Percentiles rank a stretch among this genome's conserved stretches.
Conservation (phyloP, 1,140 invertebrate genomes). For the Zaprionus tsacasi region DNA sequence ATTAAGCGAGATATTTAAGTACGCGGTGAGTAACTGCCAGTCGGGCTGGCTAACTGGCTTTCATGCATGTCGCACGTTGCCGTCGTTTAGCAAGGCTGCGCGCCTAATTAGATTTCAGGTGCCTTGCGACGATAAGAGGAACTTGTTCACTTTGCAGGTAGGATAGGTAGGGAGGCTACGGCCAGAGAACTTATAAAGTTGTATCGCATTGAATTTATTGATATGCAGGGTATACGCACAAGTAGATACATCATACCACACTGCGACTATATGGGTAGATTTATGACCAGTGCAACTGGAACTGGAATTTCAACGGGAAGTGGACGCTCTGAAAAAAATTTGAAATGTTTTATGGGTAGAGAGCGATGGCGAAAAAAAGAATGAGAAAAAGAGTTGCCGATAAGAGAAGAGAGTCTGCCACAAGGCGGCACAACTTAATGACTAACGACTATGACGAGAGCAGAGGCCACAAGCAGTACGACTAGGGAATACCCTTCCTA, state of each 20-base stretch:
- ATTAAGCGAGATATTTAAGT: neutral
- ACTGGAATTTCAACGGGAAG: constrained; percentile 23
- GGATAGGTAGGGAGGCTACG: too few relatives aligned
- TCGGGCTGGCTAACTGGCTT: neutral
- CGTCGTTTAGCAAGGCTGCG: constrained; percentile 52
- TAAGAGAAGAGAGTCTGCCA: constrained; percentile 36
- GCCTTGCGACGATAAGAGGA: neutral
- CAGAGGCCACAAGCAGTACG: neutral
- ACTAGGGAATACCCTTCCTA: constrained; percentile 7
- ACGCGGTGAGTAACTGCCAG: neutral
- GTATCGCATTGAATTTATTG: constrained; percentile 13
- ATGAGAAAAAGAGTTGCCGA: constrained; percentile 13
- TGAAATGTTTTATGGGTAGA: constrained; percentile 50
- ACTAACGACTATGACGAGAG: constrained; percentile 32
- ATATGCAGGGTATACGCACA: constrained; percentile 6
- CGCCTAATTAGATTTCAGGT: constrained; percentile 48
- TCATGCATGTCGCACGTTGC: neutral
- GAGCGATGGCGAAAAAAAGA: constrained; percentile 22
- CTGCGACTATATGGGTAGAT: constrained; percentile 17
- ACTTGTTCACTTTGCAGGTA: too few relatives aligned
- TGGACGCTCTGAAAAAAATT: constrained; percentile 26
- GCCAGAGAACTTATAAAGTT: constrained; percentile 1
- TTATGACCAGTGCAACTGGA: constrained; percentile 30
- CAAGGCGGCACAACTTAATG: constrained; percentile 42
- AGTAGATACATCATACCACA: constrained; percentile 7